Conservation (phyloP, 2,797 vertebrate genomes). For the Lophotriccus pileatus region DNA sequence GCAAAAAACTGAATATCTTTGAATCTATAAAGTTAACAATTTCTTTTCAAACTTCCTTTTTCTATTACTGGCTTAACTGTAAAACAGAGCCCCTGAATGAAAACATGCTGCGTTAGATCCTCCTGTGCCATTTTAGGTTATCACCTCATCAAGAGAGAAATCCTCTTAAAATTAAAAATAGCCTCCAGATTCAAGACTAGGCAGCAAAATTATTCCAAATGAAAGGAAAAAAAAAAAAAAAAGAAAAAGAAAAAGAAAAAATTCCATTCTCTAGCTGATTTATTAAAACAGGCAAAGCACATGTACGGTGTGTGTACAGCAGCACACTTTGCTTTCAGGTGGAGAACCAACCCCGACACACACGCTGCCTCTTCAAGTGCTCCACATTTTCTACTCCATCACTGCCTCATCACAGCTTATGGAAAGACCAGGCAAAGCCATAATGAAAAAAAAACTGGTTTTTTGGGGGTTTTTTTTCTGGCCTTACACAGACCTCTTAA, state of each 20-base stretch:
- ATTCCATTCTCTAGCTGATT: neutral
- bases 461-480: neutral
- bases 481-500: neutral
- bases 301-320: neutral
- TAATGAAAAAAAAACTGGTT: neutral
- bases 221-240: neutral
- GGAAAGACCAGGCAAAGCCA: neutral
- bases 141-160: constrained; percentile 26
- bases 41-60: neutral
- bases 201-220: neutral
- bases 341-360: neutral
- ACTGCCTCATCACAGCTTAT: neutral
- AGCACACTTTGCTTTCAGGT: neutral
- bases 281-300: neutral
- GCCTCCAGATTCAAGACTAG: neutral
- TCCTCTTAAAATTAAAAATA: constrained; percentile 19
- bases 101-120: neutral
- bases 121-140: neutral
- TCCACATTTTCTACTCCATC: neutral
- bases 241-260: neutral
- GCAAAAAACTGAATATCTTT: neutral
- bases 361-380: fast-evolving
- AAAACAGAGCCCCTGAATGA: neutral
- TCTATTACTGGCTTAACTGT: neutral
- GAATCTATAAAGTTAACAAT: neutral